These are phyloP conservation scores for Scaptomyza hsui DNA, from an alignment of 1,140 invertebrate genomes.

Conservation along the genomic window DNA sequence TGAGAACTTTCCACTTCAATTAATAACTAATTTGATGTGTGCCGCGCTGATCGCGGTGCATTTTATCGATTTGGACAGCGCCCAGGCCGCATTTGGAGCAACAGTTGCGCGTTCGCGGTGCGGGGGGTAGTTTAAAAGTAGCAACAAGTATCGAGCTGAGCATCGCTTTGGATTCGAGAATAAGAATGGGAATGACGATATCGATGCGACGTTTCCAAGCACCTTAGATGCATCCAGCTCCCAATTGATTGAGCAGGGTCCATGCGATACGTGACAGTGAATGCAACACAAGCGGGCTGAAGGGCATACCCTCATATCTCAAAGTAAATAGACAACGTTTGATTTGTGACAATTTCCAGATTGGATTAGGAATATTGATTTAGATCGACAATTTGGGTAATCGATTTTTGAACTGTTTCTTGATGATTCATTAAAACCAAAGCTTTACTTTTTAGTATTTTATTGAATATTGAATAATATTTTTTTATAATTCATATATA, in stretches of 20 bases:
- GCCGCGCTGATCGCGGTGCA: conserved; percentile 76
- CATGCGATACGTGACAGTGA: conserved; percentile 65
- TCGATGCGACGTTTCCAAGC: conserved; percentile 59
- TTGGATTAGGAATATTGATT: not conserved
- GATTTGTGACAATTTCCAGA: conserved; percentile 31
- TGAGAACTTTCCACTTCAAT: conserved; percentile 82
- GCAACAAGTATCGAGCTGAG: not conserved
- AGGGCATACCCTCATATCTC: conserved; percentile 3
- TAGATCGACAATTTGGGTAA: not conserved
- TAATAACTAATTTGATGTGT: conserved; percentile 82
- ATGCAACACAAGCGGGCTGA: conserved; percentile 43
- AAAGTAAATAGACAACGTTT: conserved; percentile 52
- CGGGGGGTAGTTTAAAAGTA: not conserved
- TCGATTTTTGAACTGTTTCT: not conserved
- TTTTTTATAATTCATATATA: no score
- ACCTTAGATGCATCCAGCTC: conserved; percentile 70
- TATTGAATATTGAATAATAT: no score
- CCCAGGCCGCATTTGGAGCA: conserved; percentile 72
- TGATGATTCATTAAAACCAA: not conserved
- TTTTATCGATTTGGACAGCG: conserved; percentile 79
- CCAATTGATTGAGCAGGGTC: conserved; percentile 73
- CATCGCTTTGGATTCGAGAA: not conserved
- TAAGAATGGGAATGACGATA: conserved; percentile 32
- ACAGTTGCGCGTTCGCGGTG: not conserved
- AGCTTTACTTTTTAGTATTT: not conserved